Evolutionary conservation across 2,797 vertebrate genomes (phyloP).

Genomic region (Sylvilagus floridanus): DNA sequence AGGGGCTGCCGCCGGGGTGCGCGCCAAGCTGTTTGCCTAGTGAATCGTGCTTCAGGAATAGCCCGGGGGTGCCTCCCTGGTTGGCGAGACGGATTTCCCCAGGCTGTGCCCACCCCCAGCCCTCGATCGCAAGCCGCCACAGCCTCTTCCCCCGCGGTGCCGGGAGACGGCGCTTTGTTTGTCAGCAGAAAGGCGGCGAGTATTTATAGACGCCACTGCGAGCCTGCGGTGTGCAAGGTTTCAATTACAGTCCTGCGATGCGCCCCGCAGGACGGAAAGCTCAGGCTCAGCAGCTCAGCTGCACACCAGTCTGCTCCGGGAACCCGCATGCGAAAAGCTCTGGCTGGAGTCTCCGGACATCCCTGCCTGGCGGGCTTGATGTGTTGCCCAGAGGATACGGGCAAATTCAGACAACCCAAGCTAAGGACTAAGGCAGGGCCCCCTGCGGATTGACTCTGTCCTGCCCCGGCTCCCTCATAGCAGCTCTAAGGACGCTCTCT

Average conservation of each 20-base stretch:
- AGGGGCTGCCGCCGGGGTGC: background rate
- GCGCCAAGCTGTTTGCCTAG: background rate
- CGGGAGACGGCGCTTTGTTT: conserved; percentile 73
- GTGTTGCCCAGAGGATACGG: background rate
- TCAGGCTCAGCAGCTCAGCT: background rate
- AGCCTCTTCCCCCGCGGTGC: conserved; percentile 23
- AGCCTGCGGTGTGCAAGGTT: conserved; percentile 78
- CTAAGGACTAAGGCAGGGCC: background rate
- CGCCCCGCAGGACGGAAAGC: background rate
- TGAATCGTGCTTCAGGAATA: background rate
- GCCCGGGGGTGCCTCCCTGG: background rate
- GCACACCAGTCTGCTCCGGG: background rate
- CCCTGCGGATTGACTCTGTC: background rate
- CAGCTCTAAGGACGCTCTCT: background rate
- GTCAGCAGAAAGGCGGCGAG: conserved; percentile 75
- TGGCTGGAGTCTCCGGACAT: background rate
- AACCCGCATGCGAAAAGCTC: background rate
- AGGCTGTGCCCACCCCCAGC: background rate
- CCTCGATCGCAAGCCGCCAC: conserved; percentile 75
- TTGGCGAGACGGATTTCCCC: conserved; percentile 39
- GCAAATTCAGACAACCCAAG: background rate
- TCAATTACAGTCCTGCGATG: conserved; percentile 54
- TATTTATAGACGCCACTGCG: conserved; percentile 82
- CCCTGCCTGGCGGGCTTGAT: background rate
- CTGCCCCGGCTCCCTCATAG: background rate